Evolutionary conservation across 2,113 vertebrate genomes (phyloP), one percentile per base, ranked within the genome.

Genomic region (Podarcis muralis): DNA sequence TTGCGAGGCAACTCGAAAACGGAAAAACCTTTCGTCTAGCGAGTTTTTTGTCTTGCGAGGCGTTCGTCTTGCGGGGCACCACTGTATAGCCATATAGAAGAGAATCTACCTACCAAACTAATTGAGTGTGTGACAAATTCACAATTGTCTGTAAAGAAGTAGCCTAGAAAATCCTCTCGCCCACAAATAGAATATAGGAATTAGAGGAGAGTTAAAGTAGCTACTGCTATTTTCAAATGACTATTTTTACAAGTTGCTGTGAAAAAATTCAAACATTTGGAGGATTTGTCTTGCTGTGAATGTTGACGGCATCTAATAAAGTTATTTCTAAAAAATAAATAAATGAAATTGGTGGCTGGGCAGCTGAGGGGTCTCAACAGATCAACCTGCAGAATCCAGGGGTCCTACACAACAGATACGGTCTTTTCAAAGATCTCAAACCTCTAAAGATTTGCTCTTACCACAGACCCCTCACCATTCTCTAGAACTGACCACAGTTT

Each of bases 301-400:
- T 82, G 3, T 90, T 93, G 94, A 95, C 93, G 93, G 91, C 89
- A 93, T 90, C 92, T 93, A 94, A 87, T 92, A 92, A 95, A 93
- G 88, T 53, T 53, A 11, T 53, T 53, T 53, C 48, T 53, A 12
- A 48, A 48, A 48, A 48, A 48, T 48, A 48, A 48, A 48, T 43
- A 43, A 43, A 43, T 43, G 2, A 48, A 48, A 48, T 48, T 2
- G 11, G 48, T 53, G 9, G 48, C 48, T 53, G 48, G 48, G 48
- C 48, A 53, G 48, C 9, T 53, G 48, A 53, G 48, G 0, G 48
- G 3, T 53, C 48, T 53, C 11, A 53, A 11, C 43, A 48, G 8
- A 48, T 48, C 43, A 8, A 48, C 43, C 0, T 48, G 48, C 48
- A 48, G 48, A 53, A 53, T 53, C 9, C 48, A 53, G 48, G 48